These are phyloP conservation scores for Andrena camellia DNA, from an alignment of 2,888 invertebrate genomes.

Conservation along the genomic window DNA sequence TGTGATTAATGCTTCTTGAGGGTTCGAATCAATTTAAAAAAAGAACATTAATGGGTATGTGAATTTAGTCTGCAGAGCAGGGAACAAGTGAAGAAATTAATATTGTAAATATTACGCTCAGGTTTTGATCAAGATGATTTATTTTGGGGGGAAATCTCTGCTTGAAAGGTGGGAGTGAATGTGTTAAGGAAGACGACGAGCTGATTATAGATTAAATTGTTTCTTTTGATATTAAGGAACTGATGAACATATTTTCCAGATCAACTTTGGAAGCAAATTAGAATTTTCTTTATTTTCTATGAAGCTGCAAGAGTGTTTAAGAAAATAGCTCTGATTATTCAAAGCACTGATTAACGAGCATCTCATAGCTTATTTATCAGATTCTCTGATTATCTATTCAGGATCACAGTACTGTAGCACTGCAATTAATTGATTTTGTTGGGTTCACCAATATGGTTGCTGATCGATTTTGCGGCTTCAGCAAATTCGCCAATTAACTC, in stretches of 20 bases:
- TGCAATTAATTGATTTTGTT: constrained; percentile 34
- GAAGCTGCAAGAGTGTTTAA: too few species aligned
- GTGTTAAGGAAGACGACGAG: too few species aligned
- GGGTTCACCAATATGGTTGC: constrained; percentile 33
- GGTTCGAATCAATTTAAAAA: too few species aligned
- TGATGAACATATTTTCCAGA: too few species aligned
- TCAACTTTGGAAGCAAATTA: too few species aligned
- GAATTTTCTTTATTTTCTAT: too few species aligned
- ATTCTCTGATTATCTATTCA: neutral
- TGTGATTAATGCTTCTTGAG: too few species aligned
- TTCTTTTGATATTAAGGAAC: too few species aligned
- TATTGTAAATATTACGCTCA: neutral
- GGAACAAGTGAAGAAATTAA: neutral
- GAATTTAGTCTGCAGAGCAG: neutral
- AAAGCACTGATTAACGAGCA: neutral
- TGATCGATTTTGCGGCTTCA: constrained; percentile 43
- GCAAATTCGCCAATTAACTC: constrained; percentile 45
- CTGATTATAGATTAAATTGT: too few species aligned
- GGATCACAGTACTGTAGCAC: neutral
- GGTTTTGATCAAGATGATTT: too few species aligned
- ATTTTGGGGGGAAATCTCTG: too few species aligned
- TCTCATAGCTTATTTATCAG: neutral
- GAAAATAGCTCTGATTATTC: neutral
- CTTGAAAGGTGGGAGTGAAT: too few species aligned
- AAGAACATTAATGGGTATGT: neutral